Base-by-base conservation (phyloP, 2,888 invertebrate species). In the Quadroppia sp. region DNA sequence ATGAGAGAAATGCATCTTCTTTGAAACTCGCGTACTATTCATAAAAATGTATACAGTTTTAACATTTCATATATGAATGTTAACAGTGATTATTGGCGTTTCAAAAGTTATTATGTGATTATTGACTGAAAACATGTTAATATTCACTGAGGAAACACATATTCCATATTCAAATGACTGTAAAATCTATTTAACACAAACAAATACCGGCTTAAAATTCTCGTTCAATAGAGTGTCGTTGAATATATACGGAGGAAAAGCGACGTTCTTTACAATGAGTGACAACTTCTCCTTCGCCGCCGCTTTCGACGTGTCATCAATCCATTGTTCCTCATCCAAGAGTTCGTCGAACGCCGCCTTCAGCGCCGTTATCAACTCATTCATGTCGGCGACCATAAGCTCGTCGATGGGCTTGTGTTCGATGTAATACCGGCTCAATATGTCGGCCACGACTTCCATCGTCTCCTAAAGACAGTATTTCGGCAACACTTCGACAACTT, bases 281-380 rank as follows among this genome's bases (percentile, higher is more conserved):
- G 82, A 79, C 13, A 83, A 82, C 83, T 85, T 85, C 76, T 84
- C 81, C 71, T 81, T 82, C 23, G 85, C 85, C 25, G 82, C 82
- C 23, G 79, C 79, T 76, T 82, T 82, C 0, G 85, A 84, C 64
- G 81, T 81, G 28, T 79, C 78, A 67, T 82, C 84, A 81, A 85
- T 82, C 85, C 85, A 85, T 59, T 83, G 79, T 69, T 80, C 81
- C 32, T 80, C 80, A 25, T 78, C 76, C 13, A 82, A 76, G 0
- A 82, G 77, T 45, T 81, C 81, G 71, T 80, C 80, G 76, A 82
- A 82, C 1, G 82, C 81, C 59, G 79, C 79, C 20, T 81, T 76
- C 0, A 82, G 78, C 76, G 81, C 79, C 45, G 79, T 77, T 11
- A 82, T 82, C 81, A 82, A 82, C 50, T 80, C 80, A 36, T 67